Evolutionary conservation across 2,888 invertebrate species (phyloP), one percentile per base, ranked within the genome.

Genomic region (Andrena praecox): DNA sequence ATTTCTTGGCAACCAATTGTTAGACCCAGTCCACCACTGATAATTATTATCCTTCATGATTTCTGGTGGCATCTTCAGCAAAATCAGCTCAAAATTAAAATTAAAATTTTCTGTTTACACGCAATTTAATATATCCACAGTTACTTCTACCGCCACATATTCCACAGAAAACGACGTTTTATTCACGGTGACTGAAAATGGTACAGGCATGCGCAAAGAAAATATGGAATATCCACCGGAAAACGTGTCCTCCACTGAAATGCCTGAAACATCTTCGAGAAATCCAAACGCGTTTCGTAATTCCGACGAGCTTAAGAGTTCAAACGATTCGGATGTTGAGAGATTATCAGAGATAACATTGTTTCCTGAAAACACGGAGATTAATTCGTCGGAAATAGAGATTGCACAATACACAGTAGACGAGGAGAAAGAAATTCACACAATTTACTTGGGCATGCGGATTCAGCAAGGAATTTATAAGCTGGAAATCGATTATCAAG

Each of bases 401-500:
- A 90, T 91, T 20, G 71, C 63, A 6, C 80, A 82, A n/a, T 90
- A 89, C 42, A 84, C 88, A 48, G 81, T 82, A 16, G 92, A 92
- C 78, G 82, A 84, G 16, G 75, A 80, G 5, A 87, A 82, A n/a
- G 91, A 87, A 63, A 79, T 90, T 66, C 87, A 91, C 72, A 85
- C 89, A 10, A 79, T 93, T 74, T 76, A 86, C 74, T 82, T 90
- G 10, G 84, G 50, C 6, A 80, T 73, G 0, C 67, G 78, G 1
- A 81, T 93, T 3, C 69, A 69, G 4, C 27, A 56, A 1, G 93
- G 93, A 66, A 77, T 69, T 56, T 93, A 93, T 80, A 84, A 77
- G 12, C 71, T 93, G 71, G 89, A 91, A 74, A 89, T 93, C 56
- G 88, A 90, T 70, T 93, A 92, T 70, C 88, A 93, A 63, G 74